Base-by-base conservation (phyloP, 2,888 invertebrate genomes). In the Ectemnius continuus region DNA sequence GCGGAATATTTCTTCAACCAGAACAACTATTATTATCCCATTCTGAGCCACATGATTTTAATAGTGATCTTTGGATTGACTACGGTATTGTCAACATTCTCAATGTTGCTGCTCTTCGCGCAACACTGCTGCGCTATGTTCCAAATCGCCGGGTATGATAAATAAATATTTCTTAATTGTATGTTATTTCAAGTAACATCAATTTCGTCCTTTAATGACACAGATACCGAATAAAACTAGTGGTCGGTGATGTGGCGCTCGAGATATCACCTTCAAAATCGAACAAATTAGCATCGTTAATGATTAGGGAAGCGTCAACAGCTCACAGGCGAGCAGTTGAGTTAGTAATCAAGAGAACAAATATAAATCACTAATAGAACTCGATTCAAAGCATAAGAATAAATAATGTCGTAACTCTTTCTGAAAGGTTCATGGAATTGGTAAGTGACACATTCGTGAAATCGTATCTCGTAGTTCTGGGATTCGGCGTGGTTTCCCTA, bases 371-470 rank as follows among this genome's bases (percentile, higher is more conserved):
- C 8, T 36, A 8, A 36, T 36, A 2, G 8, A 36, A 36, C 36
- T 36, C 11, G 36, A 36, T 6, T 36, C 36, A 6, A 36, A 36
- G 36, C 36, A 36, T 1, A 8, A 36, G 36, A 8, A 11, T 36
- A 4, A 36, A 36, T 36, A 36, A 36, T 36, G 36, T 36, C 8
- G 36, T 11, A 4, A 36, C 2, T 36, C 6, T 36, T 36, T 14
- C 46, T 18, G 47, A n/a, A 58, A 74, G 73, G 36, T 62, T 66
- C 28, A 60, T 46, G 20, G n/a, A 70, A 13, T 52, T 36, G 14
- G 8, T 74, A 1, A 23, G 13, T 18, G 56, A 60, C n/a, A 46
- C 58, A 47, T 45, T 67, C 26, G 8, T 58, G 5, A 18, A 28
- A 11, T 52, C 71, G 4, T 74, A 74, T n/a, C 36, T 62, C 11